Evolutionary conservation across 2,888 invertebrate species (phyloP), one percentile per base, ranked within the genome.

Genomic region (Nomada lathburiana): DNA sequence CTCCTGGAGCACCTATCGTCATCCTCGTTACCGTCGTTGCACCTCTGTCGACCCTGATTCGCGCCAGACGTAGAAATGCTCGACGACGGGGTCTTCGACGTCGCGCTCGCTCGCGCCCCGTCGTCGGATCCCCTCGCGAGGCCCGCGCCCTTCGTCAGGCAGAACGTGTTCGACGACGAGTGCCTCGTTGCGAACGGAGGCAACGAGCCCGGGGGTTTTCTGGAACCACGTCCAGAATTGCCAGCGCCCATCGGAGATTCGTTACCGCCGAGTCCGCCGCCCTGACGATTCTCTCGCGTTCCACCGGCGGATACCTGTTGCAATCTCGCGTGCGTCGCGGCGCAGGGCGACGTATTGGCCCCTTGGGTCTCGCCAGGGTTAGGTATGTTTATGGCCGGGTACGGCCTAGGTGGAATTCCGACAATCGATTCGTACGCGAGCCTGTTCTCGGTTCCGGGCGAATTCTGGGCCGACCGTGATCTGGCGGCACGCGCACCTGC

Each of bases 241-340:
- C 65, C 29, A 0, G 53, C 0, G 0, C 53, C 1, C 53, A 57
- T 57, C 5, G 69, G 50, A 2, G 80, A 72, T 0, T 55, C 29
- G 7, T 60, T n/a, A 16, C 10, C 20, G 7, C 42, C 67, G 18
- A 16, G 70, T 9, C 0, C 20, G 10, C 10, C 29, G 47, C 1
- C 4, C 26, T 36, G 55, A 0, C n/a, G 5, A 16, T 0, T 11
- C 5, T 9, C 36, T 7, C 7, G 36, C 36, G 7, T 5, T 36
- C 36, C 36, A 36, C 36, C 36, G 0, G 36, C 36, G 36, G 36
- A 36, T 47, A 16, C 2, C 10, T 18, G 50, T n/a, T 26, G 65
- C n/a, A 76, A 16, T 16, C 57, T 77, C 0, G 59, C 75, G 1
- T 47, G 76, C 0, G 82, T 75, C 0, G 82, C 82, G 4, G 82